Base-by-base conservation (phyloP, 2,888 invertebrate genomes). In the Platerodrilus igneus region DNA sequence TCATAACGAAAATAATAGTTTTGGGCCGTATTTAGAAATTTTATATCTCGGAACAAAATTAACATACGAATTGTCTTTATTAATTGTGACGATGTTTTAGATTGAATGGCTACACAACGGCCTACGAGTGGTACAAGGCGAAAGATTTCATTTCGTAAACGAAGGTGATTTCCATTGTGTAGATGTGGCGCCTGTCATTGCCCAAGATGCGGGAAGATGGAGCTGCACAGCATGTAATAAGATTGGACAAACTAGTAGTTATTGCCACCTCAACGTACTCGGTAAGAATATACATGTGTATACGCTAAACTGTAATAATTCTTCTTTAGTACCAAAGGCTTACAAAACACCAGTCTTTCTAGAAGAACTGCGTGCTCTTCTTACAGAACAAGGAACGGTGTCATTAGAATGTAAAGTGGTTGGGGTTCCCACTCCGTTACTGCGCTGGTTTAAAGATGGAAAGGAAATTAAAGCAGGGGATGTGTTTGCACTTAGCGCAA, bases 391-490 rank as follows among this genome's bases (percentile, higher is more conserved):
- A 54, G 92, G 92, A 23, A 88, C 88, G 0, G 93, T 93, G 7
- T 87, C 89, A 0, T 71, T 94, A 47, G 90, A 91, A 66, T 93
- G 93, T 65, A 92, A 92, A 66, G 90, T 90, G 11, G 81, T 90
- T 33, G 91, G 91, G 9, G 86, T 89, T n/a, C 91, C 92, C 2
- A 88, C 89, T 1, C 81, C 81, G 0, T 64, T 74, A 9, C 58
- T 79, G 25, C 70, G 73, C 51, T 84, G 83, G 84, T 85, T 79
- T 64, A 86, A 91, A 73, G 91, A 90, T 65, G 84, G 85, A 43
- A 79, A 83, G 48, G 89, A 89, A 66, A 91, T 91, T 50, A 86
- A 85, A 64, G 89, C 91, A 0, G 91, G 91, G 0, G 91, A 91
- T 63, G 85, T 90, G 17, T 90, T 91, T 60, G 90, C 90, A 0